A percentile compares a stretch with the other conserved stretches of the same genome.
Evolutionary conservation across 2,797 vertebrate species (phyloP).

Genomic region (Taenioides sp.): DNA sequence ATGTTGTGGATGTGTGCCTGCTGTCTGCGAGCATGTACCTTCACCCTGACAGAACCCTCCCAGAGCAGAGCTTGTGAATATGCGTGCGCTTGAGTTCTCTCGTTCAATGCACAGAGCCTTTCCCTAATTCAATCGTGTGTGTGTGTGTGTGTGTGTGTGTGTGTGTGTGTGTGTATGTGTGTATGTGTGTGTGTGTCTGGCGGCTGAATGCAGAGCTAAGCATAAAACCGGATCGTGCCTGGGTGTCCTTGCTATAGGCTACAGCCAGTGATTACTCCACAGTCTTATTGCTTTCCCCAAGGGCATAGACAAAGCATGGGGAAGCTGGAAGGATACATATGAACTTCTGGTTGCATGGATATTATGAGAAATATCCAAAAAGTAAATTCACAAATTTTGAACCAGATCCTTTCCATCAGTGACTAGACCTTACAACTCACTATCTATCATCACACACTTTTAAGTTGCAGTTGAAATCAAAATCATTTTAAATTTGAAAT

Average conservation of each 20-base stretch:
- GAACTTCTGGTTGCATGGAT: conserved; percentile 26
- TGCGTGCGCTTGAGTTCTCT: conserved; percentile 52
- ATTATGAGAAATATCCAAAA: no score
- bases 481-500: no score
- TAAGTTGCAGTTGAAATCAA: no score
- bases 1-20: conserved; percentile 51
- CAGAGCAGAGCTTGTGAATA: conserved; percentile 56
- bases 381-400: no score
- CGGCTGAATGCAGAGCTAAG: conserved; percentile 74
- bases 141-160: conserved; percentile 6
- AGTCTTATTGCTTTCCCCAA: conserved; percentile 34
- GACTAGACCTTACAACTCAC: no score
- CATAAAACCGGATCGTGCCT: conserved; percentile 71
- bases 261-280: conserved; percentile 61
- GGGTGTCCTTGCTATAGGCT: conserved; percentile 57
- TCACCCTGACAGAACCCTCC: conserved; percentile 34
- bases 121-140: conserved; percentile 45
- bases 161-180: conserved; percentile 1
- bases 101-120: conserved; percentile 51
- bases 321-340: conserved; percentile 41
- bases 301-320: conserved; percentile 36
- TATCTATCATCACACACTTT: no score
- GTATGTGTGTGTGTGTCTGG: conserved; percentile 44
- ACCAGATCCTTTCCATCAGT: no score
- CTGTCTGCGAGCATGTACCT: conserved; percentile 40